Evolutionary conservation across 2,113 vertebrate genomes (phyloP).

Genomic region (Athene cunicularia): DNA sequence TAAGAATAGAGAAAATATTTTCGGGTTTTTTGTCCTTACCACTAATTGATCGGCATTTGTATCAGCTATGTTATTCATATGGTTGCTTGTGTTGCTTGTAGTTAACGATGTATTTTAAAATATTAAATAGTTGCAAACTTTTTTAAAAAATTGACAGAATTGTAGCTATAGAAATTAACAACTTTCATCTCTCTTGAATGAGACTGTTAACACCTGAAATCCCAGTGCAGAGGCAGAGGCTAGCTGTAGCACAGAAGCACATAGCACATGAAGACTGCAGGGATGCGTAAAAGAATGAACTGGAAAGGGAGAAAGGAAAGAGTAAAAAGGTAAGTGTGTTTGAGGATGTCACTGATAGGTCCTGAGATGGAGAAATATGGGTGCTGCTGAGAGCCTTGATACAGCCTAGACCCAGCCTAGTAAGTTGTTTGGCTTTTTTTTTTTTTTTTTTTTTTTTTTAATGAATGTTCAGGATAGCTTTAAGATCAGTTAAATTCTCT

Average conservation of each 20-base stretch:
- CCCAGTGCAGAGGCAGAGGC: background rate
- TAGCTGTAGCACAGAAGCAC: background rate
- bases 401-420: background rate
- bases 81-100: background rate
- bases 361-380: background rate
- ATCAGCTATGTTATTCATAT: background rate
- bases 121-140: background rate
- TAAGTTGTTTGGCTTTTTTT: no score
- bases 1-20: background rate
- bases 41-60: background rate
- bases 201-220: background rate
- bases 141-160: background rate
- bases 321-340: fast-evolving
- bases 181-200: background rate
- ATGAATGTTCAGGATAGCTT: background rate
- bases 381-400: fast-evolving
- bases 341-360: background rate
- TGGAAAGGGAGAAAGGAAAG: background rate
- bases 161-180: background rate
- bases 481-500: background rate
- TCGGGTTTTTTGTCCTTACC: background rate
- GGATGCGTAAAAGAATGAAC: no score
- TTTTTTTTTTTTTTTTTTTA: background rate
- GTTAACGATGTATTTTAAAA: background rate
- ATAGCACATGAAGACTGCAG: background rate